phyloP scores from a whole-genome alignment of 1,140 invertebrate genomes.

The Papilio polyxenes region DNA sequence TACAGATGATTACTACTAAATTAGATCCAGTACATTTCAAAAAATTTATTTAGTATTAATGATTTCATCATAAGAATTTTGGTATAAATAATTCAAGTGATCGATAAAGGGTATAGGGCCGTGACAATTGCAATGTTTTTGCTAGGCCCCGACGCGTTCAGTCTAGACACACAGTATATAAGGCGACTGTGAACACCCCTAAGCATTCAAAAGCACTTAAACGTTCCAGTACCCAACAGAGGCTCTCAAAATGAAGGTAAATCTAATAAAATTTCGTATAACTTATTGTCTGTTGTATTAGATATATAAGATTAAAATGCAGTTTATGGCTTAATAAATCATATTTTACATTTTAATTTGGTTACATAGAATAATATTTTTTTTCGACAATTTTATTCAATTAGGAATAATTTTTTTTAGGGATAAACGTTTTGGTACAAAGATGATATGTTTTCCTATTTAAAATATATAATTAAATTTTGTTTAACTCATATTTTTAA shows the following conservation, averaged over 20 bases:
- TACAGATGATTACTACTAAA: no score
- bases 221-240: conserved; percentile 49
- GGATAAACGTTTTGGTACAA: no score
- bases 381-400: not conserved
- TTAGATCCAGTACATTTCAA: not conserved
- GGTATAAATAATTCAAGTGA: conserved; percentile 54
- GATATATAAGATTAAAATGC: not conserved
- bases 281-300: not conserved
- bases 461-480: no score
- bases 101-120: conserved; percentile 59
- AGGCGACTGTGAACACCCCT: conserved; percentile 56
- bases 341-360: not conserved
- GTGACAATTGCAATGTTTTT: conserved; percentile 55
- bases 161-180: conserved; percentile 56
- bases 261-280: not conserved
- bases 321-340: not conserved
- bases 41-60: not conserved
- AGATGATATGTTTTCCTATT: no score
- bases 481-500: no score
- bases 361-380: not conserved
- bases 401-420: no score
- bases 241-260: conserved; percentile 68
- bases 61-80: conserved; percentile 41
- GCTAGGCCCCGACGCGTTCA: conserved; percentile 45
- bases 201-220: conserved; percentile 54